These are phyloP conservation scores for Hemitrygon akajei DNA, from an alignment of 2,797 vertebrate genomes.

Conservation along the genomic window DNA sequence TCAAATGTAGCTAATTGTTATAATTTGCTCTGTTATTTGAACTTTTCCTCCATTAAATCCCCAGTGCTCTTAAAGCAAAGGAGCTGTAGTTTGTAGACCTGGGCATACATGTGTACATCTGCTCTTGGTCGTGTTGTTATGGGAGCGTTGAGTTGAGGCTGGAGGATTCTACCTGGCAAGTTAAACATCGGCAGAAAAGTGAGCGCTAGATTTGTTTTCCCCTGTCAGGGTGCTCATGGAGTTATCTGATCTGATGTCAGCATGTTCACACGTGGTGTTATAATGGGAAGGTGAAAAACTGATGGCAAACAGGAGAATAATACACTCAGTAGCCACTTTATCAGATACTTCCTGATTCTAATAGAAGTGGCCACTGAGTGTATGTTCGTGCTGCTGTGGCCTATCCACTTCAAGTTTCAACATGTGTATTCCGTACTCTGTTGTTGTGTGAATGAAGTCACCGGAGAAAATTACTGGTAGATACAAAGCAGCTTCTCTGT, in stretches of 20 bases:
- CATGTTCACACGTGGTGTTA: not conserved
- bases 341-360: too few species aligned
- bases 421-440: too few species aligned
- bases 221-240: not conserved
- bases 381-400: too few species aligned
- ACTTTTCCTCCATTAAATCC: not conserved
- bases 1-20: not conserved
- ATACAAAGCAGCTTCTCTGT: too few species aligned
- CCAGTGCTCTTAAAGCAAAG: not conserved
- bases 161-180: not conserved
- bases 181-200: not conserved
- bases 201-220: too few species aligned
- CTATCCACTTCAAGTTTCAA: too few species aligned
- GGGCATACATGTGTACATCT: not conserved
- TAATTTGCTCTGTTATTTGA: not conserved
- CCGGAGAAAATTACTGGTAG: too few species aligned
- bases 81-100: not conserved
- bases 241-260: not conserved
- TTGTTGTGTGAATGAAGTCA: too few species aligned
- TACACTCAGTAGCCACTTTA: not conserved
- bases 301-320: not conserved
- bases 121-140: not conserved
- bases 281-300: too few species aligned
- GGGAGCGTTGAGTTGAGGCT: not conserved
- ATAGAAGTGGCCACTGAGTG: too few species aligned